phyloP scores from a whole-genome alignment of 53 echinoderm and acorn worm species.

The Antedon mediterranea region DNA sequence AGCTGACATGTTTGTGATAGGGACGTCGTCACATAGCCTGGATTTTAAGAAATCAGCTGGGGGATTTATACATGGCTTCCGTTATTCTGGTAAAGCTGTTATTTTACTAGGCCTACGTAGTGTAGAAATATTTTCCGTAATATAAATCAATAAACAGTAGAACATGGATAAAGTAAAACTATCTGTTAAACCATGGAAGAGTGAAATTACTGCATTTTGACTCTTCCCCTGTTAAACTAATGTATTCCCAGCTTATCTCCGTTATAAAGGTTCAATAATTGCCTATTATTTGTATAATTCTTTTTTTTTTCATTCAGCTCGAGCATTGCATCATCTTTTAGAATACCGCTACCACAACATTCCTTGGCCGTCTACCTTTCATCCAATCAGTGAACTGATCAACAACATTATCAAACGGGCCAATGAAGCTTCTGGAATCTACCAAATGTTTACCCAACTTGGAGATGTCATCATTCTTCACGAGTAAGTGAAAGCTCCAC shows the following conservation, averaged over 20 bases:
- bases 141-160: too few relatives aligned
- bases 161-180: too few relatives aligned
- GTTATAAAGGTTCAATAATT: not conserved
- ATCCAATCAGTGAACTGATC: constrained; percentile 62
- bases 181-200: too few relatives aligned
- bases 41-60: constrained; percentile 88
- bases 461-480: constrained; percentile 64
- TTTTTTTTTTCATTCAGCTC: constrained; percentile 33
- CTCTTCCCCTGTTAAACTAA: not conserved
- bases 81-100: constrained; percentile 64
- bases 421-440: constrained; percentile 94
- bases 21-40: constrained; percentile 68
- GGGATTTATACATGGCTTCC: constrained; percentile 86
- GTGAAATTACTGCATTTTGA: too few relatives aligned
- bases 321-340: constrained; percentile 56
- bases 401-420: constrained; percentile 69
- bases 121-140: too few relatives aligned
- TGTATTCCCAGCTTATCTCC: not conserved
- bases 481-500: too few relatives aligned
- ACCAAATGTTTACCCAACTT: constrained; percentile 87
- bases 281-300: not conserved
- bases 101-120: not conserved
- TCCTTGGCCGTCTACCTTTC: constrained; percentile 63
- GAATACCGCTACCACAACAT: constrained; percentile 68
- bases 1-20: constrained; percentile 67